Percentiles rank a stretch among this genome's conserved stretches.
phyloP scores from a whole-genome alignment of 2,113 vertebrate species.

The Heteronetta atricapilla region DNA sequence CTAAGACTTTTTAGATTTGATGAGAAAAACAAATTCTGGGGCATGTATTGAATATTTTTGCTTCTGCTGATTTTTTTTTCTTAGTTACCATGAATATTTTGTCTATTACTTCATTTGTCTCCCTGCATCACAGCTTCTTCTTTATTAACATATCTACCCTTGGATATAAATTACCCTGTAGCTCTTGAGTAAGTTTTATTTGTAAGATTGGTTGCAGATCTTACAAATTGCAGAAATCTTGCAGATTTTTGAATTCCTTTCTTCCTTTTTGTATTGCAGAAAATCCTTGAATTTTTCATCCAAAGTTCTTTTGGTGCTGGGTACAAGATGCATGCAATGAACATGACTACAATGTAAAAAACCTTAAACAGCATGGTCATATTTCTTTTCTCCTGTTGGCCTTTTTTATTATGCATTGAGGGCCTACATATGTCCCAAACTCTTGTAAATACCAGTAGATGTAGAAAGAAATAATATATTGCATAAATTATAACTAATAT shows the following conservation, averaged over 20 bases:
- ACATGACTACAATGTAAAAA: accelerated
- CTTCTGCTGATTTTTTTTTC: accelerated
- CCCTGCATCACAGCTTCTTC: accelerated
- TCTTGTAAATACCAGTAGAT: accelerated
- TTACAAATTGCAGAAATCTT: too few relatives aligned
- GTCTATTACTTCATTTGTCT: accelerated
- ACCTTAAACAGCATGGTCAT: accelerated
- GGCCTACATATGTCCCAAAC: accelerated
- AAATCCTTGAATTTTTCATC: not conserved
- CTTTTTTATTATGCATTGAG: accelerated
- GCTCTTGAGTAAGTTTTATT: not conserved
- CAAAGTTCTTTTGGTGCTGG: not conserved
- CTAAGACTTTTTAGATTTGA: accelerated
- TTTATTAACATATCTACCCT: accelerated
- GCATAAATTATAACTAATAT: accelerated
- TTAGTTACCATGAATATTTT: accelerated
- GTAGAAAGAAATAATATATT: accelerated
- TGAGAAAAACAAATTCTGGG: accelerated
- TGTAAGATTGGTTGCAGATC: accelerated
- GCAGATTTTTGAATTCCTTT: not conserved
- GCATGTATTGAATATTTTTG: accelerated
- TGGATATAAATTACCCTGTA: accelerated
- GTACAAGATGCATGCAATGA: too few relatives aligned
- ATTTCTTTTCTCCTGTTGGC: accelerated
- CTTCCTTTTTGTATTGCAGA: not conserved